Evolutionary conservation across 2,888 invertebrate genomes (phyloP), one percentile per base, ranked within the genome.

Genomic region (Stenolophus ochropezus): DNA sequence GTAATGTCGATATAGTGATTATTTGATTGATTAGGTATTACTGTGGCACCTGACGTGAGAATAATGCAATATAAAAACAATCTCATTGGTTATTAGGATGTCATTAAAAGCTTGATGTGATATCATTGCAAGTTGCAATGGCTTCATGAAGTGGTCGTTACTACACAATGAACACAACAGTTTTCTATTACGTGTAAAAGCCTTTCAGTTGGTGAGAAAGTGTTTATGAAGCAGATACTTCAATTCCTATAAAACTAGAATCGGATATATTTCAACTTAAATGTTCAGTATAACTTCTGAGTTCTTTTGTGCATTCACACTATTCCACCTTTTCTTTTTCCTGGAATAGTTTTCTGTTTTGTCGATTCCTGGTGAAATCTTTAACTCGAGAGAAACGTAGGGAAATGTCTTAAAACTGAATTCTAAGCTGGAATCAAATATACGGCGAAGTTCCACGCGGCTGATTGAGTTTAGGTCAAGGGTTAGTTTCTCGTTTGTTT

Each of bases 391-490:
- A n/a, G n/a, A n/a, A n/a, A n/a, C 14, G 61, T 61, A 25, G 23
- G 25, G 61, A 61, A 27, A 21, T 23, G 16, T 51, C 51, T 58
- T 61, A 61, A 61, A 61, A 61, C 61, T 61, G 61, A 61, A 61
- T 51, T 61, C 25, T 61, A 61, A 25, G n/a, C 61, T 61, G 16
- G 33, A 69, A 69, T 69, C 33, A 69, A 69, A 69, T 33, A 11
- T 21, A 56, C 33, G 20, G 33, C 33, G 11, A 33, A 69, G 65
- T 73, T 73, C 47, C 49, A 4, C 21, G 73, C 49, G 25, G 47
- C 49, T 73, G 47, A 47, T 73, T 73, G 49, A 73, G 73, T 73
- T 73, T 73, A 49, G 73, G 73, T 73, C 49, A 73, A 21, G 25
- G 73, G 73, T 49, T 73, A 49, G 49, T 47, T 49, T 73, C 73